Evolutionary conservation across 2,888 invertebrate genomes (phyloP), one percentile per base, ranked within the genome.

Genomic region (Caenorhabditis japonica): DNA sequence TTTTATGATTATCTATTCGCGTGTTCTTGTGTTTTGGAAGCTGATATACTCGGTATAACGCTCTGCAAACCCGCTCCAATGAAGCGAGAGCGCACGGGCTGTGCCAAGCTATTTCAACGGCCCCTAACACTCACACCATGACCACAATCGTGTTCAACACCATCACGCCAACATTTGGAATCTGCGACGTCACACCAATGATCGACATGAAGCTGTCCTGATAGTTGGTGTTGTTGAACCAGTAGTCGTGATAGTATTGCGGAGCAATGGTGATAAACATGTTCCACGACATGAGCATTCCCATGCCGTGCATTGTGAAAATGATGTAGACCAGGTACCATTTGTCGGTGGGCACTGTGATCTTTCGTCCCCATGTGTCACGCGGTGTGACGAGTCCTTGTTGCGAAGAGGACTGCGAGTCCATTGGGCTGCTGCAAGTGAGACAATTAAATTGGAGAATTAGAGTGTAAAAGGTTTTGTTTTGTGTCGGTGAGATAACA

Each of bases 141-240:
- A 82, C 82, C 10, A 86, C 68, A 44, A 84, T 78, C 36, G 86
- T 77, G 46, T 86, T 86, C 51, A 88, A 25, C 46, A 84, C 66
- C 89, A 94, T 96, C 90, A 97, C 95, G 56, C 94, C 83, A 23
- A 97, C 91, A 89, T 96, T 97, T 30, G 99, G 97, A 84, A 96
- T 91, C 91, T 97, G 97, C 0, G 94, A 91, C 1, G 94, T 93
- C 88, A 97, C 93, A 21, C 94, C 93, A 38, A 97, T 90, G 86
- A 93, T 94, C 39, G 92, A 91, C 89, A 95, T 90, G 88, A 95
- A 97, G 88, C 94, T 92, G 0, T 90, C 89, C 0, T 91, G 90
- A 88, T 93, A 93, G 0, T 89, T 80, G 4, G 85, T 81, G 36
- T 64, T 51, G 12, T 74, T 76, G 66, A 97, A 90, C 90, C 97